Evolutionary conservation across 2,113 vertebrate genomes (phyloP).

Genomic region (Peucedramus taeniatus): DNA sequence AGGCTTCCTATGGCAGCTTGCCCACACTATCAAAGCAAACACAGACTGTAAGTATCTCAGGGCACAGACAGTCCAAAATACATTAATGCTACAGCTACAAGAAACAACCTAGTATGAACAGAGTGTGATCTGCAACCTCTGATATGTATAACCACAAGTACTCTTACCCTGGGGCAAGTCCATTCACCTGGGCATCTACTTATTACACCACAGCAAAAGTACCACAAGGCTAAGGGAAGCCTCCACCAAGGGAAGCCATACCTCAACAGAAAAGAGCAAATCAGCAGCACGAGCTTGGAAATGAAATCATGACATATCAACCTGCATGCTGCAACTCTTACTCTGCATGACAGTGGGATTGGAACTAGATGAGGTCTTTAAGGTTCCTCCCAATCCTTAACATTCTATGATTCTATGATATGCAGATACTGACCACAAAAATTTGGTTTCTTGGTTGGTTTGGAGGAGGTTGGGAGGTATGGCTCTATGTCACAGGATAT

Average conservation of each 20-base stretch:
- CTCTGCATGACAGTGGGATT: neutral
- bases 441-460: neutral
- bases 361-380: neutral
- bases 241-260: neutral
- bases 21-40: neutral
- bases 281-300: neutral
- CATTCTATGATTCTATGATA: neutral
- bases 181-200: neutral
- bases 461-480: no score
- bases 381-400: neutral
- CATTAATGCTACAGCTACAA: neutral
- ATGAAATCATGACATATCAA: neutral
- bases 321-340: neutral
- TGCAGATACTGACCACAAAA: neutral
- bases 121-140: neutral
- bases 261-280: neutral
- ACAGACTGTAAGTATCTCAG: neutral
- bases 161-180: neutral
- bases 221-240: rapidly evolving
- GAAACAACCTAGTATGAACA: neutral
- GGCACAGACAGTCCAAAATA: neutral
- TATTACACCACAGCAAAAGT: rapidly evolving
- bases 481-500: neutral
- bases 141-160: neutral
- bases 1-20: neutral